A percentile compares a stretch with the other conserved stretches of the same genome.
Conservation (phyloP, 2,888 invertebrate species). For the Frankliniella intonsa region DNA sequence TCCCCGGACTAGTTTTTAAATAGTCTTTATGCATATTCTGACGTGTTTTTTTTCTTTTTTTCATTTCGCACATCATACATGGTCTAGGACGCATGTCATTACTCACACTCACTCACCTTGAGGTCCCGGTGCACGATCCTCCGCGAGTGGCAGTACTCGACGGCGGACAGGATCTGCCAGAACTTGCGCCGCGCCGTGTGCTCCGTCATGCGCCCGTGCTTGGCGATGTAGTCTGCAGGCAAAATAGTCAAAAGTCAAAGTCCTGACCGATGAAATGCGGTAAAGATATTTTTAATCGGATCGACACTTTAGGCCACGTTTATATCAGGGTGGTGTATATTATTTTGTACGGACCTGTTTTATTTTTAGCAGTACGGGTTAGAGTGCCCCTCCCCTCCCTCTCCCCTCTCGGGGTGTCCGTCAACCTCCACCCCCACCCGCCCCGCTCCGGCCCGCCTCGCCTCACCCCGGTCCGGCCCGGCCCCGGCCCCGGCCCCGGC, state of each 20-base stretch:
- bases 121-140: slow-evolving; percentile 95
- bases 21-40: too few species aligned
- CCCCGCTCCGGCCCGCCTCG: background rate
- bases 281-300: too few species aligned
- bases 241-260: too few species aligned
- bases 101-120: slow-evolving; percentile 65
- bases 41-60: too few species aligned
- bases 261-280: too few species aligned
- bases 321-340: too few species aligned
- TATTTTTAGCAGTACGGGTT: too few species aligned
- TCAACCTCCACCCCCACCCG: background rate
- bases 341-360: too few species aligned
- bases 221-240: slow-evolving; percentile 79
- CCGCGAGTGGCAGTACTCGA: slow-evolving; percentile 92
- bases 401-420: background rate
- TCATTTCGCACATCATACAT: too few species aligned
- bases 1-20: too few species aligned
- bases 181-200: slow-evolving; percentile 86
- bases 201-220: slow-evolving; percentile 91
- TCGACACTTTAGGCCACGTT: too few species aligned
- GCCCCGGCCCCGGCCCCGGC: background rate
- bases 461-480: background rate
- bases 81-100: too few species aligned
- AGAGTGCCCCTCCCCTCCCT: background rate
- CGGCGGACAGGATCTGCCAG: slow-evolving; percentile 94